These are phyloP conservation scores for Tetranychus cinnabarinus DNA, from an alignment of 1,140 invertebrate species.

Conservation along the genomic window DNA sequence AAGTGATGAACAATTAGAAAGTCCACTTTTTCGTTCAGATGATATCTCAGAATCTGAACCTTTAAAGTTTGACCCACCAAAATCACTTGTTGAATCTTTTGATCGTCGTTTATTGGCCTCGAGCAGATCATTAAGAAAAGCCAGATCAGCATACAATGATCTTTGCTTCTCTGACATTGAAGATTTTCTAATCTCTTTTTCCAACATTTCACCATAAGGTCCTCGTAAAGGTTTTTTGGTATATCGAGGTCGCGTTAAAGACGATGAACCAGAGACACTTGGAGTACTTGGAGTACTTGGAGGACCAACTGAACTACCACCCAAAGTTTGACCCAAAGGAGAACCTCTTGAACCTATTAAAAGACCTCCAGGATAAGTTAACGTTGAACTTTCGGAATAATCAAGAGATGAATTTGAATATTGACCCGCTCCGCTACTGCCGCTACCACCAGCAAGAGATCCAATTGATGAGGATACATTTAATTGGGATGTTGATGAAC, in stretches of 20 bases:
- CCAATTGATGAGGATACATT: not conserved
- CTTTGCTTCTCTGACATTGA: not conserved
- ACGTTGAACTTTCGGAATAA: not conserved
- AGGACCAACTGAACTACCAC: too few relatives aligned
- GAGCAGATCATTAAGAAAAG: not conserved
- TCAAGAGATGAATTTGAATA: not conserved
- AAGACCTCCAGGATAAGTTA: not conserved
- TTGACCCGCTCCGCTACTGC: not conserved
- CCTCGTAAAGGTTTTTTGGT: slow-evolving; percentile 41
- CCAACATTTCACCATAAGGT: slow-evolving; percentile 56
- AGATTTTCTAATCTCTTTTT: slow-evolving; percentile 49
- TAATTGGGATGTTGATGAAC: not conserved
- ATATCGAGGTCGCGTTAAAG: slow-evolving; percentile 24
- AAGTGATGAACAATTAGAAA: too few relatives aligned
- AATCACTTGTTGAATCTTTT: not conserved
- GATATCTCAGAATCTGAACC: too few relatives aligned
- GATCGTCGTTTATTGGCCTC: not conserved
- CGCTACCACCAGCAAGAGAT: too few relatives aligned
- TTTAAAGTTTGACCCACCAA: not conserved
- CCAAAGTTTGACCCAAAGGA: not conserved
- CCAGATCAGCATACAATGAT: not conserved
- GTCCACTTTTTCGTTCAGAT: too few relatives aligned
- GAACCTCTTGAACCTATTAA: not conserved
- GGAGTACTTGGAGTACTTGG: too few relatives aligned
- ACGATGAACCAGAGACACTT: too few relatives aligned